phyloP scores from a whole-genome alignment of 2,113 vertebrate genomes.

The Esox niger region DNA sequence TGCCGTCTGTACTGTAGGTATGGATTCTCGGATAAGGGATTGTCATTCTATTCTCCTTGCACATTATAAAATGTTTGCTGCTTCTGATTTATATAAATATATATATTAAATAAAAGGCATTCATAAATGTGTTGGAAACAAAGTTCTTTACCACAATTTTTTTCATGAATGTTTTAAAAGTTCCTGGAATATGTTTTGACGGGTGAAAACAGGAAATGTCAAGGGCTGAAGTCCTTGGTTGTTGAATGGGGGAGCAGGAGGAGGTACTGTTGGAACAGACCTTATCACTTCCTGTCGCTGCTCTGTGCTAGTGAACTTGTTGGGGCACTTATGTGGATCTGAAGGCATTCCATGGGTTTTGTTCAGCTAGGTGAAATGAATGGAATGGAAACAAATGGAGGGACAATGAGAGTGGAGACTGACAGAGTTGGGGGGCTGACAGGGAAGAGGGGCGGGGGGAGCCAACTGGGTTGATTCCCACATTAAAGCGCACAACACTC shows the following conservation, averaged over 20 bases:
- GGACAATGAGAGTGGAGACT: no score
- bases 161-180: neutral
- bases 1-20: no score
- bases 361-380: no score
- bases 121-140: constrained; percentile 4
- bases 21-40: neutral
- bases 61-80: constrained; percentile 11
- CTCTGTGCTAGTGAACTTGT: no score
- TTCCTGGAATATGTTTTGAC: neutral
- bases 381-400: no score
- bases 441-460: no score
- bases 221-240: no score
- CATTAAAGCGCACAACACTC: no score
- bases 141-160: neutral
- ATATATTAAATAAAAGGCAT: neutral
- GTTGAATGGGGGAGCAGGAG: neutral
- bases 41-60: constrained; percentile 8
- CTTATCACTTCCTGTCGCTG: constrained; percentile 43
- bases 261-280: constrained; percentile 22
- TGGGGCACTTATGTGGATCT: no score
- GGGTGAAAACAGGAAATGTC: constrained; percentile 12
- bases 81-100: constrained; percentile 13
- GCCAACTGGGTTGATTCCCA: no score
- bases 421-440: no score
- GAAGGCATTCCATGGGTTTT: no score